Evolutionary conservation across 1,140 invertebrate species (phyloP).

Genomic region (Aphaenogaster ashmeadi): DNA sequence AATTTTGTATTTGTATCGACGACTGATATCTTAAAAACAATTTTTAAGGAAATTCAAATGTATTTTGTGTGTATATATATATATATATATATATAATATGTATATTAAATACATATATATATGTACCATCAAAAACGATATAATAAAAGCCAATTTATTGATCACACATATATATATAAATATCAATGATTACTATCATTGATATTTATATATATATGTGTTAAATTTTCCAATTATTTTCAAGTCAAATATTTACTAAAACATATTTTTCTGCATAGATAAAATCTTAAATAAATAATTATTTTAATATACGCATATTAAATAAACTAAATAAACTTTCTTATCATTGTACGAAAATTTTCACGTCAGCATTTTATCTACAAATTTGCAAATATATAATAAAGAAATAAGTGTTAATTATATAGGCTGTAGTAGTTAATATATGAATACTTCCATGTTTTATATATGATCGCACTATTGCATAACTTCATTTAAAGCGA

Average conservation of each 20-base stretch:
- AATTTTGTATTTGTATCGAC: background rate
- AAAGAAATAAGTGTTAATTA: background rate
- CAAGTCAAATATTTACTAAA: background rate
- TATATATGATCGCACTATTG: background rate
- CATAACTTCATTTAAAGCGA: background rate
- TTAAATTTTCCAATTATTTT: background rate
- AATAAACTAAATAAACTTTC: background rate
- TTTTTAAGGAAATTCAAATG: background rate
- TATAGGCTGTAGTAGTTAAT: background rate
- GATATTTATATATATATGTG: too few species aligned
- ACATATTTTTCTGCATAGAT: background rate
- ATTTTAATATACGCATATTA: background rate
- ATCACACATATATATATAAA: too few species aligned
- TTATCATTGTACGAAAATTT: background rate
- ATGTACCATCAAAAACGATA: too few species aligned
- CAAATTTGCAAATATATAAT: background rate
- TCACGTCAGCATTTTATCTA: background rate
- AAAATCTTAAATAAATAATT: background rate
- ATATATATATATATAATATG: background rate
- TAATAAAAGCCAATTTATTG: too few species aligned
- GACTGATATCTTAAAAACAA: background rate
- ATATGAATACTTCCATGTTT: background rate
- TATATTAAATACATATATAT: too few species aligned
- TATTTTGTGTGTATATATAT: background rate
- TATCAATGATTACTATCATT: too few species aligned